A percentile compares a stretch with the other conserved stretches of the same genome.
These are phyloP conservation scores for Drosophila sturtevanti DNA, from an alignment of 1,140 invertebrate genomes.

Conservation along the genomic window DNA sequence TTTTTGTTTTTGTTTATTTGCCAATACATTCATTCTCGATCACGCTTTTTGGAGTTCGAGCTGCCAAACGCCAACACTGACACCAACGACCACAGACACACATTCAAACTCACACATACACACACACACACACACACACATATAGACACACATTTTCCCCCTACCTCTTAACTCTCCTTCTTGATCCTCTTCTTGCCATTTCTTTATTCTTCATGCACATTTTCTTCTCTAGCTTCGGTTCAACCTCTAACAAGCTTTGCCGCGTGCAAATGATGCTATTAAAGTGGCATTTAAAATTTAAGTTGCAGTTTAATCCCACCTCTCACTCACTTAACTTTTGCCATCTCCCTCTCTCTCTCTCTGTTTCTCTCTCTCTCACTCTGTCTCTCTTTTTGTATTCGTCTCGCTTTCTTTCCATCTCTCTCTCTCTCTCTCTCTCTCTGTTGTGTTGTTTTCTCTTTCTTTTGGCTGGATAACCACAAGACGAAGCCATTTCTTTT, in stretches of 20 bases:
- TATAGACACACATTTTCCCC: no score
- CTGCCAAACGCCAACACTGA: constrained; percentile 11
- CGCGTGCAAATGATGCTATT: constrained; percentile 80
- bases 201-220: constrained; percentile 14
- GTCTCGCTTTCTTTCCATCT: not conserved
- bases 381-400: constrained; percentile 17
- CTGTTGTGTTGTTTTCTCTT: constrained; percentile 3
- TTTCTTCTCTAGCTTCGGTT: constrained; percentile 22
- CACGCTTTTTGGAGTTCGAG: constrained; percentile 11
- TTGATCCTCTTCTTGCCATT: constrained; percentile 14
- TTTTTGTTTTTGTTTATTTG: not conserved
- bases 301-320: constrained; percentile 63
- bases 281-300: constrained; percentile 80
- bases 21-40: constrained; percentile 15
- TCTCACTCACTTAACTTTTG: constrained; percentile 26
- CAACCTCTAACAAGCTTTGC: constrained; percentile 59
- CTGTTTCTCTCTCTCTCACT: constrained; percentile 1
- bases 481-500: constrained; percentile 49
- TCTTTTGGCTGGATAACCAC: constrained; percentile 14
- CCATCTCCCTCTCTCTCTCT: not conserved
- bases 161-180: not conserved
- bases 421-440: no score
- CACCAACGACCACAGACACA: not conserved
- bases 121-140: not conserved
- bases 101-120: no score